These are phyloP conservation scores for Buceros bicornis DNA, from an alignment of 2,797 vertebrate species.

Conservation along the genomic window DNA sequence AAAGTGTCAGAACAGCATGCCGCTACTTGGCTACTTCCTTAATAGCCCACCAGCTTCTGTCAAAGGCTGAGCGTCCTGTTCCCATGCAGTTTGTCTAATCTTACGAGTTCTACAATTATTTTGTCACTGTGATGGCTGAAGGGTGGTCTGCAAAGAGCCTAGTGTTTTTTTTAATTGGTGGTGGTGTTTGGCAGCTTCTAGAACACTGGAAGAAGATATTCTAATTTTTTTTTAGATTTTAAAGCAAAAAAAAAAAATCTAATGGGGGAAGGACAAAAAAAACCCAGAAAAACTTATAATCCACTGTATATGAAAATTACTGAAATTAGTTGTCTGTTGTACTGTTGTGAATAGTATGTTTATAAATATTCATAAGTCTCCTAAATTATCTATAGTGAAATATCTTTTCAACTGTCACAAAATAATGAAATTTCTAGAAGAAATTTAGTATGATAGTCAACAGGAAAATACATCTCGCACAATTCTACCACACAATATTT, in stretches of 20 bases:
- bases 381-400: background rate
- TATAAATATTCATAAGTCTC: background rate
- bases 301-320: background rate
- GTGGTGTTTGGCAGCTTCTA: constrained; percentile 58
- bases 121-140: constrained; percentile 75
- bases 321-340: background rate
- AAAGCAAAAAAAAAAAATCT: background rate
- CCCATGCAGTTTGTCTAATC: constrained; percentile 72
- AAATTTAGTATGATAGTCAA: background rate
- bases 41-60: constrained; percentile 76
- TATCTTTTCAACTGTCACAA: background rate
- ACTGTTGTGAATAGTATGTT: background rate
- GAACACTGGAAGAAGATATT: constrained; percentile 11
- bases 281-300: background rate
- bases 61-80: constrained; percentile 72
- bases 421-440: background rate
- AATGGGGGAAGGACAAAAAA: background rate
- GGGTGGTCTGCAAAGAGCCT: constrained; percentile 56
- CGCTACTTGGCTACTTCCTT: constrained; percentile 74
- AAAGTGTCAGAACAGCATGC: constrained; percentile 77
- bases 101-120: constrained; percentile 77
- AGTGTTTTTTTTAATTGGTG: constrained; percentile 36
- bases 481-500: background rate
- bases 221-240: background rate
- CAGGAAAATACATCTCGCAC: background rate